Percentiles rank a stretch among this genome's conserved stretches.
These are phyloP conservation scores for Uria lomvia DNA, from an alignment of 2,113 vertebrate genomes.

Conservation along the genomic window DNA sequence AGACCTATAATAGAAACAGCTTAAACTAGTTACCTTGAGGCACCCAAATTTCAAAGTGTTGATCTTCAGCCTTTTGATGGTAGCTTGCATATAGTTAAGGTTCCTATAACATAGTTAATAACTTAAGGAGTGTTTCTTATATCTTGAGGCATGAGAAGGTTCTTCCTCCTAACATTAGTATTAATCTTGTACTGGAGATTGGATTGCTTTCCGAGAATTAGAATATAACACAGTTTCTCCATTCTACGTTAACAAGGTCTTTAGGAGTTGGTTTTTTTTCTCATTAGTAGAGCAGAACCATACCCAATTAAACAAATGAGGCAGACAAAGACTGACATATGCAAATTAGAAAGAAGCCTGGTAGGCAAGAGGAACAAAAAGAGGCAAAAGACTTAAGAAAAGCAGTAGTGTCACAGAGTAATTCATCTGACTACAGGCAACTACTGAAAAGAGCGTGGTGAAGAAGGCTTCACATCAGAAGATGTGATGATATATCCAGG, in stretches of 20 bases:
- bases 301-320: constrained; percentile 44
- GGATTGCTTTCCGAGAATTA: background rate
- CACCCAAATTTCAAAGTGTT: background rate
- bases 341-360: constrained; percentile 25
- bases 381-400: background rate
- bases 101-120: background rate
- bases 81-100: background rate
- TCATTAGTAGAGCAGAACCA: constrained; percentile 5
- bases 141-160: background rate
- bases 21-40: background rate
- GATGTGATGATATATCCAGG: background rate
- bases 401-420: background rate
- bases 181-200: background rate
- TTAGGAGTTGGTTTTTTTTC: background rate
- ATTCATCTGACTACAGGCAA: background rate
- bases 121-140: background rate
- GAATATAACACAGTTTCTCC: background rate
- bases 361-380: background rate
- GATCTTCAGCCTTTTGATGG: background rate
- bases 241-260: background rate
- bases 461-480: background rate
- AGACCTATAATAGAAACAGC: background rate
- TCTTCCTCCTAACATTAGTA: background rate
- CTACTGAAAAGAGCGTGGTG: background rate
- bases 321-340: constrained; percentile 26